These are phyloP conservation scores for Eospalax fontanierii DNA, from an alignment of 2,797 vertebrate genomes.

Conservation along the genomic window DNA sequence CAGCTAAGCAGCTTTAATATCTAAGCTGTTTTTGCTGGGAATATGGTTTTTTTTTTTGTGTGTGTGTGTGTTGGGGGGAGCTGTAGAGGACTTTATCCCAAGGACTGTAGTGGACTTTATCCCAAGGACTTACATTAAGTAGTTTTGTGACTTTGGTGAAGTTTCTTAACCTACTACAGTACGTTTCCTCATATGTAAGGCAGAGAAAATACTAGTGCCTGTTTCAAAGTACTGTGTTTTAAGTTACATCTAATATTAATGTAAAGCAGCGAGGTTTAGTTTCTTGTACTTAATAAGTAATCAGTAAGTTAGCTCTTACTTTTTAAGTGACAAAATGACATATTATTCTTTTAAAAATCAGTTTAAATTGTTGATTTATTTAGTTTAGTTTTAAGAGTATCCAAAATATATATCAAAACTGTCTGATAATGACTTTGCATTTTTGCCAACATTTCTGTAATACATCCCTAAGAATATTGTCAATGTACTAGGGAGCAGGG, in stretches of 20 bases:
- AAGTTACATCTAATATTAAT: neutral
- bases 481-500: too few species aligned
- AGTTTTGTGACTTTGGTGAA: neutral
- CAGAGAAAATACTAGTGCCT: neutral
- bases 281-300: neutral
- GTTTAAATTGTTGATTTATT: too few species aligned
- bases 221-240: slow-evolving; percentile 28
- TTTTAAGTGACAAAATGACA: too few species aligned
- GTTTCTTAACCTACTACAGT: neutral
- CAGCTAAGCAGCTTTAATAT: neutral
- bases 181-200: neutral
- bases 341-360: too few species aligned
- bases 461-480: too few species aligned
- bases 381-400: too few species aligned
- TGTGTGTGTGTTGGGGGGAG: too few species aligned
- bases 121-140: neutral
- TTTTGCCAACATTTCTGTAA: too few species aligned
- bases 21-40: neutral
- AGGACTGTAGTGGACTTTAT: slow-evolving; percentile 1
- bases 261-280: neutral
- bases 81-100: too few species aligned
- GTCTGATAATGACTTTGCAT: too few species aligned
- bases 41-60: neutral
- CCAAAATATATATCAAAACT: too few species aligned
- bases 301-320: neutral